Evolutionary conservation across 1,140 invertebrate genomes (phyloP), one percentile per base, ranked within the genome.

Genomic region (Heterodera schachtii): DNA sequence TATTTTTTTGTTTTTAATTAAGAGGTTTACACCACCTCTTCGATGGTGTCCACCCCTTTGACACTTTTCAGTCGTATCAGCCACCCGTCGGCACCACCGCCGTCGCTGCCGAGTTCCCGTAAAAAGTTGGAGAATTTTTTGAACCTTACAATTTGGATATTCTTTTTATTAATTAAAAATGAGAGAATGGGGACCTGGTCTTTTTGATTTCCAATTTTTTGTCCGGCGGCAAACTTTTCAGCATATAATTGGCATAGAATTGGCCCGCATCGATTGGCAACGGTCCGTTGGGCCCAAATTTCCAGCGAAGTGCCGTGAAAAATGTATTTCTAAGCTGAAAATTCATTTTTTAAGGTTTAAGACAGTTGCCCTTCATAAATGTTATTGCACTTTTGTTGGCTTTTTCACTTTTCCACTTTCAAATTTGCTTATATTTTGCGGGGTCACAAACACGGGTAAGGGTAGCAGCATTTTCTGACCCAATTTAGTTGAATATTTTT

Each of bases 191-290:
- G 6, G 64, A 78, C 77, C 60, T 49, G 21, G 85, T 86, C 31
- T 85, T 86, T 60, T 86, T 86, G 31, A 86, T 73, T 43, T 86
- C 86, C 46, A 86, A 49, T 69, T 52, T 81, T 16, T 44, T 52
- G 16, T 79, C 85, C 31, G 60, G 41, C 31, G 85, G 85, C 8
- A 86, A 66, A 52, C 71, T 74, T 49, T 83, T 86, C 13, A 86
- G 43, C 7, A 86, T 66, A 67, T 66, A 81, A 21, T 21, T 85
- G 9, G 85, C 85, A 43, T 86, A 86, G 41, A 86, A 86, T 73
- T 86, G 85, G 41, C 85, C 85, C 2, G 73, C 85, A 74, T 86
- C 85, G 21, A 86, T 86, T 8, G 86, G 85, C 11, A 87, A 79
- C 74, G 78, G 66, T 43, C 60, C 66, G 52, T 41, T 60, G 4